Evolutionary conservation across 2,113 vertebrate genomes (phyloP).

Genomic region (Mirounga angustirostris): DNA sequence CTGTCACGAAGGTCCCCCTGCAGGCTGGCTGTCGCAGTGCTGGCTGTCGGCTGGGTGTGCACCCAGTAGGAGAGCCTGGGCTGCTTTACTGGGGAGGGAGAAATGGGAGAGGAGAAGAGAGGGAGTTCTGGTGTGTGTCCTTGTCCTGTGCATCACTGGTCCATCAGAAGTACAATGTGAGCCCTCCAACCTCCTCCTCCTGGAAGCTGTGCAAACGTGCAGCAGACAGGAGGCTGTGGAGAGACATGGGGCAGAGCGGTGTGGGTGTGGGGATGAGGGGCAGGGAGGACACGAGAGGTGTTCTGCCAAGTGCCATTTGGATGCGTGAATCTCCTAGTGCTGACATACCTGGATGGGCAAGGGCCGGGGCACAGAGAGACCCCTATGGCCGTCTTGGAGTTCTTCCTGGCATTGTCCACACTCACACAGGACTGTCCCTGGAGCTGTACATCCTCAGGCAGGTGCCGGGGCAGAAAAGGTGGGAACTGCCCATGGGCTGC

Average conservation of each 20-base stretch:
- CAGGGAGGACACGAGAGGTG: rapidly evolving
- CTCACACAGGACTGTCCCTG: neutral
- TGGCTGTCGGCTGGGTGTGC: neutral
- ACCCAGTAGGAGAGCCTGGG: neutral
- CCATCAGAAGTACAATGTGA: neutral
- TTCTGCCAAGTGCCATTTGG: neutral
- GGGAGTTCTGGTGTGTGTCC: neutral
- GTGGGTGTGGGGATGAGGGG: neutral
- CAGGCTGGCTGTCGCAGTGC: neutral
- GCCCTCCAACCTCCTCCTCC: neutral
- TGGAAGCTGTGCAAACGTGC: neutral
- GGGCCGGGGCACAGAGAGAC: neutral
- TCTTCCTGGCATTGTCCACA: neutral
- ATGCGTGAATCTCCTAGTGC: neutral
- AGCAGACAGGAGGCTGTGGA: neutral
- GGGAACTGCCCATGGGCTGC: neutral
- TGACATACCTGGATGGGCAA: neutral
- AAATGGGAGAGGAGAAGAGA: too few species aligned
- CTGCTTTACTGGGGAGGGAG: neutral
- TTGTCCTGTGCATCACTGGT: neutral
- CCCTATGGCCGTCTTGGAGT: neutral
- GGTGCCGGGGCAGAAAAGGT: neutral
- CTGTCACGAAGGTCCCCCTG: rapidly evolving
- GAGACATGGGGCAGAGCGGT: neutral
- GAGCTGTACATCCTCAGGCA: neutral